Percentiles rank a stretch among this genome's conserved stretches.
phyloP scores from a whole-genome alignment of 2,797 vertebrate genomes.

The Toxotes lorentzi region DNA sequence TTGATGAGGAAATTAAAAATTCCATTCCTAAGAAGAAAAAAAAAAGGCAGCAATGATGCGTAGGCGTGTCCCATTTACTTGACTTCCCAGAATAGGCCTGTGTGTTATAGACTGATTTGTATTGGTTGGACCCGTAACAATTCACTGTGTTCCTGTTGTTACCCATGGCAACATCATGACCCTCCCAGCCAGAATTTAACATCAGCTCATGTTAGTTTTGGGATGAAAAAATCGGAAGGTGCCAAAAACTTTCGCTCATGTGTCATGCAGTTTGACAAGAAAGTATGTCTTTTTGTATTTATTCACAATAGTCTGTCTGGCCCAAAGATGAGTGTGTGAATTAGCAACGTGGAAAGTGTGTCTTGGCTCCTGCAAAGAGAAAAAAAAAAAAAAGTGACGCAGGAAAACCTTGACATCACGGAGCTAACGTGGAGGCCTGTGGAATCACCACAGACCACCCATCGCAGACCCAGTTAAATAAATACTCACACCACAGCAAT shows the following conservation, averaged over 20 bases:
- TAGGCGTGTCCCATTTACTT: slow-evolving; percentile 23
- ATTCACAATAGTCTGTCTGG: not conserved
- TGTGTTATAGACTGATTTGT: slow-evolving; percentile 14
- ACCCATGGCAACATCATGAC: slow-evolving; percentile 25
- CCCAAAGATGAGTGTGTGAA: slow-evolving; percentile 18
- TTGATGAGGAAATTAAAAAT: slow-evolving; percentile 63
- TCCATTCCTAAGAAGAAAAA: slow-evolving; percentile 5
- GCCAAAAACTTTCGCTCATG: not conserved
- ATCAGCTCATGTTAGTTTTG: slow-evolving; percentile 5
- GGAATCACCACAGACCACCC: slow-evolving; percentile 19
- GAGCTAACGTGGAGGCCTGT: not conserved
- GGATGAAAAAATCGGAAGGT: not conserved
- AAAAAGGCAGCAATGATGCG: not conserved
- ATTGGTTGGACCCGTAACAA: slow-evolving; percentile 7
- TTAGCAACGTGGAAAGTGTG: slow-evolving; percentile 41
- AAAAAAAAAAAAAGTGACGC: slow-evolving; percentile 34
- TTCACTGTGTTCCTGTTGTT: slow-evolving; percentile 14
- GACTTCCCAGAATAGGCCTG: slow-evolving; percentile 49
- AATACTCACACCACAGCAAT: slow-evolving; percentile 23
- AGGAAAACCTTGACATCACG: slow-evolving; percentile 43
- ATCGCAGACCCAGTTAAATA: slow-evolving; percentile 17
- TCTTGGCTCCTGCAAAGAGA: slow-evolving; percentile 8
- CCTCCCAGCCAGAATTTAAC: slow-evolving; percentile 3
- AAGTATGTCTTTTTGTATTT: slow-evolving; percentile 19
- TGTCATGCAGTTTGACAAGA: not conserved